These are phyloP conservation scores for Asarcornis scutulata DNA, from an alignment of 2,113 vertebrate genomes.

Conservation along the genomic window DNA sequence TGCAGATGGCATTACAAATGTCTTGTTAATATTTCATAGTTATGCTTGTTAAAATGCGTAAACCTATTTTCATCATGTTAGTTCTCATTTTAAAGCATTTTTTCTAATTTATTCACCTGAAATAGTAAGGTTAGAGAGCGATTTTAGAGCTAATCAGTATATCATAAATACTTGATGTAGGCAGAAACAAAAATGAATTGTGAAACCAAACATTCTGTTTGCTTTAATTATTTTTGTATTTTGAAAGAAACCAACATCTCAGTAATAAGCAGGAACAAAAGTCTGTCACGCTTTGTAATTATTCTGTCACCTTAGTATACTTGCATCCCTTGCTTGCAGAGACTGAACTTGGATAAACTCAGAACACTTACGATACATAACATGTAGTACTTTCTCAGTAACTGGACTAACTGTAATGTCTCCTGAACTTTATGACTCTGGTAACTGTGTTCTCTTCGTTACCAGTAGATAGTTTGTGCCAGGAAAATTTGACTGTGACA, in stretches of 20 bases:
- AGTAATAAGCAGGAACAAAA: background rate
- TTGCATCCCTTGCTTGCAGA: background rate
- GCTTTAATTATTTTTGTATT: background rate
- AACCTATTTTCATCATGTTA: background rate
- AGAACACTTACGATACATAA: background rate
- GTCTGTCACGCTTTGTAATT: background rate
- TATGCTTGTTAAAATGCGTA: background rate
- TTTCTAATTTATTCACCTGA: background rate
- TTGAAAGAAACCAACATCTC: background rate
- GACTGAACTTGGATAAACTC: background rate
- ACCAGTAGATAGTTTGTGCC: conserved; percentile 59
- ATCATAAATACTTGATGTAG: background rate
- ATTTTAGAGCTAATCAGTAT: background rate
- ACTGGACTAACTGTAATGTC: conserved; percentile 41
- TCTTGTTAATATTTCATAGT: background rate
- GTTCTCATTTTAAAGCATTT: background rate
- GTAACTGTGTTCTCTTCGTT: conserved; percentile 71
- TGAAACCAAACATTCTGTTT: accelerated
- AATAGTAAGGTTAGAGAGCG: background rate
- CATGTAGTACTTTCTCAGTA: conserved; percentile 14
- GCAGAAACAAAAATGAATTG: background rate
- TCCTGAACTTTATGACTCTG: conserved; percentile 53
- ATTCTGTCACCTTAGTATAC: background rate
- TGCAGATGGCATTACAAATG: background rate
- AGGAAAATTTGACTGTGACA: conserved; percentile 78